These are phyloP conservation scores for Holocentrus rufus DNA, from an alignment of 2,797 vertebrate species.

Conservation along the genomic window DNA sequence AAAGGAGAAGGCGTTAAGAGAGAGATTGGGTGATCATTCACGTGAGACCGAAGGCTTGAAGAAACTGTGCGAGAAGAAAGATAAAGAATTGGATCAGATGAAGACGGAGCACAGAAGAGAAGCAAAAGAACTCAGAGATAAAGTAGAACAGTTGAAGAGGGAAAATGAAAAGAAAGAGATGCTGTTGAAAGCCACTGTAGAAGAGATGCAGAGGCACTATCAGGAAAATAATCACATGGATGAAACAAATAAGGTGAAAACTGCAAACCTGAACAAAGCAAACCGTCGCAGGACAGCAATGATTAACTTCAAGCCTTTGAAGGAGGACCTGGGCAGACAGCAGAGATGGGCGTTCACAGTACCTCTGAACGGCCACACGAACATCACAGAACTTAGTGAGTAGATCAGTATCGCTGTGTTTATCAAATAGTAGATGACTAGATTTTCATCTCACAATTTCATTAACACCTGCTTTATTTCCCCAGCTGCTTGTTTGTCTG, in stretches of 20 bases:
- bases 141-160: conserved; percentile 29
- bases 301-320: conserved; percentile 1
- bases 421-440: background rate
- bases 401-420: background rate
- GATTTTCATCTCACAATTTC: background rate
- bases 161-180: conserved; percentile 40
- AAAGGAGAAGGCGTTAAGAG: conserved; percentile 16
- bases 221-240: background rate
- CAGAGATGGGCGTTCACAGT: conserved; percentile 10
- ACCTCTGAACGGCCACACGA: background rate
- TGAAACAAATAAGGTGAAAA: background rate
- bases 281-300: background rate
- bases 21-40: conserved; percentile 20
- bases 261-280: background rate
- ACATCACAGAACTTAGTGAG: conserved; percentile 38
- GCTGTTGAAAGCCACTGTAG: conserved; percentile 28
- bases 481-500: background rate
- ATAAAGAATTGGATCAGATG: conserved; percentile 23
- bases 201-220: conserved; percentile 33
- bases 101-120: conserved; percentile 30
- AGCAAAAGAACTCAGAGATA: conserved; percentile 33
- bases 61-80: conserved; percentile 19
- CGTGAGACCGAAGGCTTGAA: conserved; percentile 2
- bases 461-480: background rate
- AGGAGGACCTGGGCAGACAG: conserved; percentile 3